Percentiles rank a stretch among this genome's conserved stretches.
phyloP scores from a whole-genome alignment of 2,113 vertebrate genomes.

The human (Homo sapiens) region DNA sequence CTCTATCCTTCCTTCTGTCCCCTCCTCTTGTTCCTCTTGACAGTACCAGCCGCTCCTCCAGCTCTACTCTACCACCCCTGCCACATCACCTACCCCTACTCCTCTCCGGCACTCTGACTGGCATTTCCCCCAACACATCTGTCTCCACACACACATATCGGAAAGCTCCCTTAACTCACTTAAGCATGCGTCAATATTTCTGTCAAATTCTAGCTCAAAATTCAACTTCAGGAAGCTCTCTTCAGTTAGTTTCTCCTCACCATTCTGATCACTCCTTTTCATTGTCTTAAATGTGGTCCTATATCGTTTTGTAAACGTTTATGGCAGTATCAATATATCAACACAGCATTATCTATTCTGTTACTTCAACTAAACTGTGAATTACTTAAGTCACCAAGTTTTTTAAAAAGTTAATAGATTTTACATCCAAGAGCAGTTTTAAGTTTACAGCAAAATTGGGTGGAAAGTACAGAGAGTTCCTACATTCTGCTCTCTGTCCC shows the following conservation, averaged over 20 bases:
- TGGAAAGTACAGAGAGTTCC: background rate
- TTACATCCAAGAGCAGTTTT: background rate
- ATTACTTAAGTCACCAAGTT: background rate
- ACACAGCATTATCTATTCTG: background rate
- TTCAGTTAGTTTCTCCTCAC: background rate
- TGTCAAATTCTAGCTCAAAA: background rate
- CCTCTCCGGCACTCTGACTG: background rate
- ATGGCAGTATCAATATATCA: background rate
- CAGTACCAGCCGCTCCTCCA: background rate
- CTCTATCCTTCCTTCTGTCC: background rate
- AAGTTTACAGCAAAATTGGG: background rate
- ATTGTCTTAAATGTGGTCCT: background rate
- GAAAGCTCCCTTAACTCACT: background rate
- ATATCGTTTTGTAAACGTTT: background rate
- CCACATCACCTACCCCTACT: background rate
- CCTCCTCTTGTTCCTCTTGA: background rate
- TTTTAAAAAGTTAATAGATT: background rate
- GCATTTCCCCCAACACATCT: background rate
- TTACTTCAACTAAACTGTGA: slow-evolving; percentile 1
- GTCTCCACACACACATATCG: background rate
- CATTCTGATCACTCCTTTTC: background rate
- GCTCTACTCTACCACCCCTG: background rate
- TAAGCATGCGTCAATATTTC: background rate
- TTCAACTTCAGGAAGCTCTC: background rate
- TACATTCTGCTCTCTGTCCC: too few species aligned